Percentiles rank a stretch among this genome's conserved stretches.
These are phyloP conservation scores for Scolopax bukidnonensis DNA, from an alignment of 2,797 vertebrate species.

Conservation along the genomic window DNA sequence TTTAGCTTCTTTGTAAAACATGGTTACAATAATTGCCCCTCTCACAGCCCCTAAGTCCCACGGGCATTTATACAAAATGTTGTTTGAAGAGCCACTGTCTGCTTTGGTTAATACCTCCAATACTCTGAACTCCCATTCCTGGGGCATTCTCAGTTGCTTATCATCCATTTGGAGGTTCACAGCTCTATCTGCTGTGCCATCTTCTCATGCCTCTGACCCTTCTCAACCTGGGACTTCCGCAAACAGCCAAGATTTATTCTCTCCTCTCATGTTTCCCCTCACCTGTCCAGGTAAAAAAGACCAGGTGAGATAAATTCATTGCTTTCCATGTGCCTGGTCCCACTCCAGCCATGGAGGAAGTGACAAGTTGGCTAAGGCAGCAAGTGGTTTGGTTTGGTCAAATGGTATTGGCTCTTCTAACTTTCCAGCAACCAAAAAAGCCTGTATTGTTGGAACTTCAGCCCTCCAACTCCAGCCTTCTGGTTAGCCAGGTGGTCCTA, in stretches of 20 bases:
- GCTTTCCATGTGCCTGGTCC: neutral
- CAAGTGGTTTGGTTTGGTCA: neutral
- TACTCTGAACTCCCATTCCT: neutral
- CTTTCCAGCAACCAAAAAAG: neutral
- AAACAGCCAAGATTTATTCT: neutral
- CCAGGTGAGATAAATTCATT: neutral
- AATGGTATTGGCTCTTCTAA: neutral
- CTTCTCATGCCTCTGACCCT: neutral
- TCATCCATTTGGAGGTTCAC: neutral
- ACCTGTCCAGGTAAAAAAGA: neutral
- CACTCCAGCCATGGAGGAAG: neutral
- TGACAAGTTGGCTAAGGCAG: neutral
- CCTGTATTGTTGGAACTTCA: neutral
- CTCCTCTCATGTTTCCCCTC: neutral
- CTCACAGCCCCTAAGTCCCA: neutral
- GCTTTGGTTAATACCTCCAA: neutral
- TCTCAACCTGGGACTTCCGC: neutral
- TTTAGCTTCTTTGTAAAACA: slow-evolving; percentile 32
- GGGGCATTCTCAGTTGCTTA: fast-evolving
- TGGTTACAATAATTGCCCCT: neutral
- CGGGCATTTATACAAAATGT: neutral
- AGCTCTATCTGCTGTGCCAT: neutral
- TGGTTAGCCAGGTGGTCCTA: neutral
- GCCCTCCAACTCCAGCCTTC: neutral
- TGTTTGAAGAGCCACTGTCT: neutral